Percentiles rank a stretch among this genome's conserved stretches.
These are phyloP conservation scores for Micromesistius poutassou DNA, from an alignment of 2,797 vertebrate genomes.

Conservation along the genomic window DNA sequence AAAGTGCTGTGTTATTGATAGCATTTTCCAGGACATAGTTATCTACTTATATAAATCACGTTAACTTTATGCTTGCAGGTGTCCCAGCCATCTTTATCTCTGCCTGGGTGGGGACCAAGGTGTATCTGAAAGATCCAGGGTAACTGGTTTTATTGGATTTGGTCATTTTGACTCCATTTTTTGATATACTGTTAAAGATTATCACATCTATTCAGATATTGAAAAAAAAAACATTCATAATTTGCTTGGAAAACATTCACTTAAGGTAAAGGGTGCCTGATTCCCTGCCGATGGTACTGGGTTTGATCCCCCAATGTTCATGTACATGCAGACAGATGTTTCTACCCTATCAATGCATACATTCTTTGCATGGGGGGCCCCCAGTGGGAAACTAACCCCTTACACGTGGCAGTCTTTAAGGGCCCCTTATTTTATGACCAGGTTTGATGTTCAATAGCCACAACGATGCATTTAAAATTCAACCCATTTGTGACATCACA, in stretches of 20 bases:
- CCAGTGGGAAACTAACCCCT: too few relatives aligned
- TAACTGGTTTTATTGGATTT: constrained; percentile 40
- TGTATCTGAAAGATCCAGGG: constrained; percentile 73
- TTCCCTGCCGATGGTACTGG: too few relatives aligned
- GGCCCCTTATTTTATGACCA: too few relatives aligned
- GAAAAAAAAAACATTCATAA: not conserved
- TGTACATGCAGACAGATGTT: too few relatives aligned
- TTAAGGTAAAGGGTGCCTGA: not conserved
- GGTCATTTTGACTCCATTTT: not conserved
- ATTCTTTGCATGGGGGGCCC: too few relatives aligned
- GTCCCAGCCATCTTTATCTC: constrained; percentile 84
- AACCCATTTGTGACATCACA: too few relatives aligned
- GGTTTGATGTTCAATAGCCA: too few relatives aligned
- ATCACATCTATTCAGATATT: not conserved
- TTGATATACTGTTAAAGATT: not conserved
- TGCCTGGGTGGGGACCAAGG: constrained; percentile 82
- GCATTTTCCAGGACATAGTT: constrained; percentile 9
- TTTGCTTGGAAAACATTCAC: not conserved
- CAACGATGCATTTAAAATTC: too few relatives aligned
- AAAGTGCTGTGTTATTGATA: constrained; percentile 7
- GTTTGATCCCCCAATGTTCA: too few relatives aligned
- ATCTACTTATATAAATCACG: constrained; percentile 16
- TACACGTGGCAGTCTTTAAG: too few relatives aligned
- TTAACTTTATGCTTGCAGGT: constrained; percentile 67
- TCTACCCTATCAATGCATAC: too few relatives aligned